Base-by-base conservation (phyloP, 2,113 vertebrate genomes). In the Perca schrenkii region DNA sequence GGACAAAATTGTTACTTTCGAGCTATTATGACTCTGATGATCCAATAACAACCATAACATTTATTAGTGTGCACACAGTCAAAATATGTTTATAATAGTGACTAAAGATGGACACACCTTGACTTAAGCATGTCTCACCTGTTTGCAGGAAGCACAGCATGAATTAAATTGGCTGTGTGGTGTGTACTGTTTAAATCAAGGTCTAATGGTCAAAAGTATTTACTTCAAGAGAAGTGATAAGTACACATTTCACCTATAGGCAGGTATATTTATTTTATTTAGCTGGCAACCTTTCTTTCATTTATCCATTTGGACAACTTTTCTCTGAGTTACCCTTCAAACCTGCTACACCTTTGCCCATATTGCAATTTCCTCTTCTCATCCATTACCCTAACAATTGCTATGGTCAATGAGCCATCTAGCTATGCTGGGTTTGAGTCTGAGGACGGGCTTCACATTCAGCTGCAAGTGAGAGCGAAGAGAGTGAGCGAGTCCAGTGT, bases 381-480 rank as follows among this genome's bases (percentile, higher is more conserved):
- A 74, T 86, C 72, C 19, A 19, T 85, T 72, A 61, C 61, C 60
- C 28, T 64, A 77, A 82, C 3, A 46, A 75, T 84, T 60, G 71
- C 76, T 78, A 0, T 52, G 69, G 65, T 70, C 83, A 83, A 78
- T 76, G 79, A 88, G 79, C 46, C 74, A 53, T 77, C 71, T 61
- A 68, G 80, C 76, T 64, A 21, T 75, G 77, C 70, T 15, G 67
- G 56, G 63, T 79, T 73, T 63, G 58, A 70, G 73, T 70, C 68
- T 74, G 82, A 82, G 74, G 84, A 77, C 73, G 71, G 49, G 21
- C 66, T 67, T 82, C 72, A 79, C 67, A 66, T 90, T 80, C 70
- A 64, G 78, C 86, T 81, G 74, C 61, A 74, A 76, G 57, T 28
- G 58, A 83, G 56, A 58, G 74, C 68, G 4, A 50, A 85, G 64